phyloP scores from a whole-genome alignment of 1,140 invertebrate genomes.

The Neelides sp. region DNA sequence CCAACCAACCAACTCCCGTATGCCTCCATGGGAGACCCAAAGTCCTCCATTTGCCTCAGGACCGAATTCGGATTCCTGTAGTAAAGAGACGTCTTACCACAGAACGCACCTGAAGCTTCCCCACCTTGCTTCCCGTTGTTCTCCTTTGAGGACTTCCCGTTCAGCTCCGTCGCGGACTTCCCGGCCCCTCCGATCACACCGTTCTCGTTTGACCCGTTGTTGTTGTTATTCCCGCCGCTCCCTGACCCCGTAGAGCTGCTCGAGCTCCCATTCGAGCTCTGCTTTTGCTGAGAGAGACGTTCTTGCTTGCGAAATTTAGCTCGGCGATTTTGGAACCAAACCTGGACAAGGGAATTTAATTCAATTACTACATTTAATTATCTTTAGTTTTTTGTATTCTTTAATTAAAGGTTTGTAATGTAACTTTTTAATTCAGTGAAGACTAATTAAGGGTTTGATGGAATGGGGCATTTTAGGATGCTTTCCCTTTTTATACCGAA shows the following conservation, averaged over 20 bases:
- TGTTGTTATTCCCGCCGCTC: slow-evolving; percentile 2
- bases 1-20: neutral
- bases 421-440: too few species aligned
- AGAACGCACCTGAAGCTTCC: slow-evolving; percentile 24
- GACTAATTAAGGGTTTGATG: too few species aligned
- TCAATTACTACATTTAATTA: too few species aligned
- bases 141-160: slow-evolving; percentile 27
- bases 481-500: too few species aligned
- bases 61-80: too few species aligned
- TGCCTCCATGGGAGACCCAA: neutral
- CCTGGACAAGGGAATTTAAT: slow-evolving; percentile 45
- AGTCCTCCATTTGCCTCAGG: too few species aligned
- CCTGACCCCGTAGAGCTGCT: slow-evolving; percentile 9
- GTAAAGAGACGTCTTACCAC: slow-evolving; percentile 14
- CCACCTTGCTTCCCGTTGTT: slow-evolving; percentile 26
- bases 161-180: slow-evolving; percentile 22
- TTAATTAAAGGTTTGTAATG: too few species aligned
- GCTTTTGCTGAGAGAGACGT: slow-evolving; percentile 61
- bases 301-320: slow-evolving; percentile 91
- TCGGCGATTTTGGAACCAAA: slow-evolving; percentile 87
- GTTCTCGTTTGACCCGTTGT: slow-evolving; percentile 18
- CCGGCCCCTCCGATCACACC: slow-evolving; percentile 23
- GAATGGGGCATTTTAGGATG: too few species aligned
- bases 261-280: slow-evolving; percentile 17
- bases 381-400: too few species aligned